Evolutionary conservation across 2,888 invertebrate genomes (phyloP), one percentile per base, ranked within the genome.

Genomic region (Drosophila hamatofila): DNA sequence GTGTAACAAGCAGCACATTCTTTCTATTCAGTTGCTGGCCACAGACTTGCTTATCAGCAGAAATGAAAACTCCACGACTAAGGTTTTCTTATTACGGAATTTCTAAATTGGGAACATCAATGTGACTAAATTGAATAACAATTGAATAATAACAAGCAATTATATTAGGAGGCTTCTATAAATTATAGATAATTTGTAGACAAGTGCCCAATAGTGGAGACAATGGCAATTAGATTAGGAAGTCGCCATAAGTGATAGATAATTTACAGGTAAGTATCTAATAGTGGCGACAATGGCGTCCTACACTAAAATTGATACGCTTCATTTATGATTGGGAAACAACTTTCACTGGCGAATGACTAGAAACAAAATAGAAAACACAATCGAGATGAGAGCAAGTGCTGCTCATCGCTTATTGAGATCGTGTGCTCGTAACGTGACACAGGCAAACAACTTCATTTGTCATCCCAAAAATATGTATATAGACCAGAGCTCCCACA

Each of bases 331-430:
- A 33, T 35, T 18, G 35, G 30, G 41, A 72, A 75, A 49, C 21
- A 21, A 87, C 87, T 87, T 87, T 87, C 90, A 88, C 87, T 87
- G 64, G 59, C 90, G 87, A 83, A 87, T 77, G 62, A 52, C 42
- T 49, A 49, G 86, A 88, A 88, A 65, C 88, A 88, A 87, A 89
- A 89, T 88, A 85, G 88, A 87, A 83, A 80, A 62, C 72, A 67
- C 61, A 89, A 85, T 77, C 77, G 73, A 67, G 72, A 21, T 49
- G 51, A 51, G 57, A 48, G 37, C 66, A 67, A 72, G 65, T 63
- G 72, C 46, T 58, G 55, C 23, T 2, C 30, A 37, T 46, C 48
- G 23, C 35, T 11, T 33, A 52, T 57, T 63, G 52, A 48, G 66
- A 87, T 75, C 72, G 78, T 88, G 68, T 83, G 81, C 75, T 55